These are phyloP conservation scores for Macrobrachium rosenbergii DNA, from an alignment of 1,140 invertebrate species.

Conservation along the genomic window DNA sequence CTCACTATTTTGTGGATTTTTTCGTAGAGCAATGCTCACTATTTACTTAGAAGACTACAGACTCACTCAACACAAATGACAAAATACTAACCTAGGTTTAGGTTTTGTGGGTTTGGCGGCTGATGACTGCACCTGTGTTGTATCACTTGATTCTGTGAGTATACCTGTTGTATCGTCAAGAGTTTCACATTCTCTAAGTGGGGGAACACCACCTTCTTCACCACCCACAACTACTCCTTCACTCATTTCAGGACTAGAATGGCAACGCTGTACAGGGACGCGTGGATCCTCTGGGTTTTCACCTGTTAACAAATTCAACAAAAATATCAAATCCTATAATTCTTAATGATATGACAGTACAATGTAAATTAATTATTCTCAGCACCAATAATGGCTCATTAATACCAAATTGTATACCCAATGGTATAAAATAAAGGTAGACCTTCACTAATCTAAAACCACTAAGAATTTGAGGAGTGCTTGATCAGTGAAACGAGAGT, in stretches of 20 bases:
- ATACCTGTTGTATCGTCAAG: not conserved
- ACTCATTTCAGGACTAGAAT: constrained; percentile 92
- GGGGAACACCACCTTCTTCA: not conserved
- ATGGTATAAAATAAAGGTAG: no score
- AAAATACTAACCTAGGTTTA: constrained; percentile 27
- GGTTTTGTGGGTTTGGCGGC: constrained; percentile 1
- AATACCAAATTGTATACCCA: not conserved
- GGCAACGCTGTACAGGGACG: constrained; percentile 81
- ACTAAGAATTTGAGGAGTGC: no score
- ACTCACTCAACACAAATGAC: not conserved
- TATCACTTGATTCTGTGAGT: not conserved
- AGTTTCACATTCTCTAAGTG: not conserved
- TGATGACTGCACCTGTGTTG: not conserved
- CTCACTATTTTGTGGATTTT: no score
- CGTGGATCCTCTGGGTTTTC: constrained; percentile 51
- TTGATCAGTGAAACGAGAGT: no score
- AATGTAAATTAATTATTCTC: not conserved
- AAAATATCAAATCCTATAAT: no score
- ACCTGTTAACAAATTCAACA: not conserved
- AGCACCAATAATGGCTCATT: not conserved
- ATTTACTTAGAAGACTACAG: not conserved
- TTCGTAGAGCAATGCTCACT: no score
- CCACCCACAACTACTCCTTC: constrained; percentile 67
- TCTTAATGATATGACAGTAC: no score
- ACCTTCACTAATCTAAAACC: no score